phyloP scores from a whole-genome alignment of 2,888 invertebrate genomes.

The Yponomeuta sedellus region DNA sequence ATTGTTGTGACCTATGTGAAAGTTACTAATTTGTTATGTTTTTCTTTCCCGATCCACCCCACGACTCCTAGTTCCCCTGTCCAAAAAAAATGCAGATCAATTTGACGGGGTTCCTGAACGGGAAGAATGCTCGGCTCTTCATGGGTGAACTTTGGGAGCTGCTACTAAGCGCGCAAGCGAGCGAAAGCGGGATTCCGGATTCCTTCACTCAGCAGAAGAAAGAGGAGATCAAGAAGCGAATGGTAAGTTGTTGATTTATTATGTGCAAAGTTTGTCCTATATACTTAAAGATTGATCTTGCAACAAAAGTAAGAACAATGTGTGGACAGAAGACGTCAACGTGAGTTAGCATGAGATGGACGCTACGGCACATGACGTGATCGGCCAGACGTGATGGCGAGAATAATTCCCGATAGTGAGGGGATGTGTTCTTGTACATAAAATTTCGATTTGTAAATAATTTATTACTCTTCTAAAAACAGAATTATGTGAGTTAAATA shows the following conservation, averaged over 20 bases:
- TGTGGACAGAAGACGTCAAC: too few species aligned
- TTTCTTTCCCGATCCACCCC: constrained; percentile 62
- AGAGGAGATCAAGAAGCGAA: constrained; percentile 94
- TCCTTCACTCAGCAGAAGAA: constrained; percentile 97
- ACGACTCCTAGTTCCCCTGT: constrained; percentile 88
- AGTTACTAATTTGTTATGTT: constrained; percentile 45
- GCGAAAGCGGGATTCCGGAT: constrained; percentile 96
- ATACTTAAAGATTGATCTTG: too few species aligned
- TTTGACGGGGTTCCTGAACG: constrained; percentile 98
- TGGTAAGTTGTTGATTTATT: constrained; percentile 70
- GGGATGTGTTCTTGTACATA: too few species aligned
- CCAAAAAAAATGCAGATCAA: constrained; percentile 99
- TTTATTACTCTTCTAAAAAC: too few species aligned
- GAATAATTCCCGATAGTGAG: too few species aligned
- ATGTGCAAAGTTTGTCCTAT: too few species aligned
- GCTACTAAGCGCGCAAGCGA: constrained; percentile 95
- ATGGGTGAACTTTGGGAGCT: constrained; percentile 98
- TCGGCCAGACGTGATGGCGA: too few species aligned
- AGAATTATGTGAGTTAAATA: too few species aligned
- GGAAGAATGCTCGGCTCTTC: constrained; percentile 97
- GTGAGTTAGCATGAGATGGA: too few species aligned
- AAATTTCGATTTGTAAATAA: too few species aligned
- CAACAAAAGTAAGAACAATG: too few species aligned
- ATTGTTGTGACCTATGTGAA: background rate
- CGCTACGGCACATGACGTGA: too few species aligned